Conservation (phyloP, 2,888 invertebrate species). For the Tineola bisselliella region DNA sequence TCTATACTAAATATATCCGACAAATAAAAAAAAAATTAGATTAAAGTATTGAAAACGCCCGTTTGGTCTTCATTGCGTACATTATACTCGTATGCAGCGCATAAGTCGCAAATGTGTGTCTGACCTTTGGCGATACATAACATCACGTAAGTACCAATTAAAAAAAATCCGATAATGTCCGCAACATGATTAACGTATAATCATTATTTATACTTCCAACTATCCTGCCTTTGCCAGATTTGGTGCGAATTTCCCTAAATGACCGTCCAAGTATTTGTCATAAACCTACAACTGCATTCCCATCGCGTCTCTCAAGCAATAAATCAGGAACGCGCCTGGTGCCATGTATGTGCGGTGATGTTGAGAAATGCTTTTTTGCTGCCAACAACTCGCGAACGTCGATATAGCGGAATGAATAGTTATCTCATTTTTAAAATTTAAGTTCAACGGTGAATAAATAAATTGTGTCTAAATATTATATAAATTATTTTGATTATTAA, state of each 20-base stretch:
- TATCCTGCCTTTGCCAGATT: neutral
- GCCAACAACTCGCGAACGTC: constrained; percentile 18
- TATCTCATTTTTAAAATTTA: neutral
- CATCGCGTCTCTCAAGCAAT: constrained; percentile 18
- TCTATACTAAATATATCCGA: no score
- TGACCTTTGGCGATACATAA: neutral
- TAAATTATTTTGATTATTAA: no score
- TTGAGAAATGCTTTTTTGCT: constrained; percentile 27
- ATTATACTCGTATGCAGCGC: no score
- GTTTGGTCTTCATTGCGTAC: no score
- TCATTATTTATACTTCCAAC: constrained; percentile 1
- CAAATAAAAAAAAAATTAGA: no score
- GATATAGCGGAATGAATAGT: constrained; percentile 13
- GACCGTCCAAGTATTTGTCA: constrained; percentile 7
- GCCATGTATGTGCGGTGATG: constrained; percentile 22
- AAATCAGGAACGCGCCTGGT: constrained; percentile 23
- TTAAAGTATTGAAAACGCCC: no score
- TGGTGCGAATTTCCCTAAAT: constrained; percentile 12
- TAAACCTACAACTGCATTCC: constrained; percentile 19
- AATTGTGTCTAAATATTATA: no score
- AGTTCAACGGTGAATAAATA: neutral
- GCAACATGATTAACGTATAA: neutral
- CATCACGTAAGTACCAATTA: neutral
- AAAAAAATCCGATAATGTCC: neutral
- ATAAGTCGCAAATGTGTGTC: no score